These are phyloP conservation scores for Eristalis intricaria DNA, from an alignment of 2,888 invertebrate species.

Conservation along the genomic window DNA sequence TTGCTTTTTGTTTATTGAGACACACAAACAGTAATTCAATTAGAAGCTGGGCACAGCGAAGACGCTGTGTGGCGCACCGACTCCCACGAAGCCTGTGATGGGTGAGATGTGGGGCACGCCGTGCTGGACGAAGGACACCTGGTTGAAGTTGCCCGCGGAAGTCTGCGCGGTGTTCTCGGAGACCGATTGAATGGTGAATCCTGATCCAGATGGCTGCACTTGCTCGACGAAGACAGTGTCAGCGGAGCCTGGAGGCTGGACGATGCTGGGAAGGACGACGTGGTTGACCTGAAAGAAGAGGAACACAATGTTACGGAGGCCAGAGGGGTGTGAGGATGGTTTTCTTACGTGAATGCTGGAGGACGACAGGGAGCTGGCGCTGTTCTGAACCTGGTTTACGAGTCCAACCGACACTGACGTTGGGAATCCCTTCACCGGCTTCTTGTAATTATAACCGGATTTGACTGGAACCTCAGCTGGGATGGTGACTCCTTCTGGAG, in stretches of 20 bases:
- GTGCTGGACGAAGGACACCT: constrained; percentile 17
- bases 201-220: not conserved
- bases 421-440: not conserved
- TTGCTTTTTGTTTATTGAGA: constrained; percentile 34
- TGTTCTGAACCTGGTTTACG: constrained; percentile 1
- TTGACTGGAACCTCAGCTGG: not conserved
- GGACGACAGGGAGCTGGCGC: not conserved
- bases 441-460: not conserved
- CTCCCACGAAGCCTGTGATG: not conserved
- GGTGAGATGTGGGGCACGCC: constrained; percentile 4
- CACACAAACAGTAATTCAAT: constrained; percentile 52
- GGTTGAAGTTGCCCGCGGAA: not conserved
- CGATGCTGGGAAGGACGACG: not conserved
- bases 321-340: not conserved
- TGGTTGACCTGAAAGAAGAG: constrained; percentile 14
- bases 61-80: not conserved
- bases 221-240: constrained; percentile 18
- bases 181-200: constrained; percentile 14
- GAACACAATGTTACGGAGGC: not conserved
- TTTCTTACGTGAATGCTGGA: constrained; percentile 30
- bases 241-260: not conserved
- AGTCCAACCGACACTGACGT: not conserved
- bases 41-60: constrained; percentile 7
- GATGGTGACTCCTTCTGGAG: not conserved
- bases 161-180: not conserved